phyloP scores from a whole-genome alignment of 2,888 invertebrate species.

The Ctenicera cuprea region DNA sequence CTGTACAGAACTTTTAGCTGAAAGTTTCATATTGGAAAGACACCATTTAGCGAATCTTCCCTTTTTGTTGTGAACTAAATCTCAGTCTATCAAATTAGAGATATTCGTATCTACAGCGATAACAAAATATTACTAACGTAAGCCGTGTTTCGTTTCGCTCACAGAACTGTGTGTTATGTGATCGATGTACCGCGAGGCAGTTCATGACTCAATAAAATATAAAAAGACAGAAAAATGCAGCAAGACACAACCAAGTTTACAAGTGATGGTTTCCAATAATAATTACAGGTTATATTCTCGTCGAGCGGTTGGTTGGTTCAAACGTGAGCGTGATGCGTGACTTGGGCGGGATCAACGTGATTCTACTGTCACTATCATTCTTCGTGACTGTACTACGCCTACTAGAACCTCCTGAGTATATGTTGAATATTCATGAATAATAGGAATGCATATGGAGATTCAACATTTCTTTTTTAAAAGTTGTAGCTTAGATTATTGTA shows the following conservation, averaged over 20 bases:
- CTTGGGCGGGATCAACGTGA: constrained; percentile 69
- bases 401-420: constrained; percentile 66
- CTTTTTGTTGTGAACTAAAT: constrained; percentile 28
- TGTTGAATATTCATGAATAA: constrained; percentile 60
- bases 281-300: constrained; percentile 69
- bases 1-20: constrained; percentile 62
- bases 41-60: constrained; percentile 64
- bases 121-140: background rate
- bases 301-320: constrained; percentile 68
- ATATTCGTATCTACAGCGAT: background rate
- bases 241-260: constrained; percentile 49
- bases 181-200: constrained; percentile 19
- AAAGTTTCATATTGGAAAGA: constrained; percentile 66
- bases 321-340: constrained; percentile 70
- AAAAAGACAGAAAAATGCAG: constrained; percentile 42
- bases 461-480: constrained; percentile 1
- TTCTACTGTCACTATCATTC: constrained; percentile 68
- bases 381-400: constrained; percentile 70
- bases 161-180: background rate
- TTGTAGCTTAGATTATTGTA: too few relatives aligned
- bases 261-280: constrained; percentile 69
- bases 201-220: constrained; percentile 28
- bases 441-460: constrained; percentile 51
- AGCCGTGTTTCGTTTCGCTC: too few relatives aligned
- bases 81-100: constrained; percentile 22